Evolutionary conservation across 2,888 invertebrate genomes (phyloP).

Genomic region (Catocala fraxini): DNA sequence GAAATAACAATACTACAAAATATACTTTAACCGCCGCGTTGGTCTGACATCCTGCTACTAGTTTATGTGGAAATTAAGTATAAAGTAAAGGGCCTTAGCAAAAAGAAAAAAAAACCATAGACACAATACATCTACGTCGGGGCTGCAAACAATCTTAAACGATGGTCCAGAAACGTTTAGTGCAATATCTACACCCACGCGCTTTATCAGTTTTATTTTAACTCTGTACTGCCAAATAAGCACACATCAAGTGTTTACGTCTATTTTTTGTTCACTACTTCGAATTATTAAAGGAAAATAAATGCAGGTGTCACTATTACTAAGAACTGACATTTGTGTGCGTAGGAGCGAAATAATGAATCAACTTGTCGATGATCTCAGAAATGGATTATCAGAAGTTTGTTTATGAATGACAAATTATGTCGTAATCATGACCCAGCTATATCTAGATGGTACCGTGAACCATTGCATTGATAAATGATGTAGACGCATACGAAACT

Average conservation of each 20-base stretch:
- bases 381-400: background rate
- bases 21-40: too few relatives aligned
- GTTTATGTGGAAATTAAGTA: too few relatives aligned
- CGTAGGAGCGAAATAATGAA: background rate
- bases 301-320: slow-evolving; percentile 8
- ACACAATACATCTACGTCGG: too few relatives aligned
- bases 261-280: background rate
- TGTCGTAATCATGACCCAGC: too few relatives aligned
- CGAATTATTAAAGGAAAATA: slow-evolving; percentile 6
- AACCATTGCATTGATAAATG: too few relatives aligned
- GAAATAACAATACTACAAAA: too few relatives aligned
- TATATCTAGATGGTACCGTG: too few relatives aligned
- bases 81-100: too few relatives aligned
- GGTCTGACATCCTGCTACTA: too few relatives aligned
- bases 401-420: background rate
- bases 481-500: too few relatives aligned
- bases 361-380: slow-evolving; percentile 1
- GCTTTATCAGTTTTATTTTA: slow-evolving; percentile 8
- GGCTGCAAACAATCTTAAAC: slow-evolving; percentile 5
- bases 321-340: slow-evolving; percentile 1
- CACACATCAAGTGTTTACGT: slow-evolving; percentile 7
- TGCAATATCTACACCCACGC: slow-evolving; percentile 9
- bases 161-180: slow-evolving; percentile 8
- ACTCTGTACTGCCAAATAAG: slow-evolving; percentile 10
- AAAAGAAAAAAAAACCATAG: too few relatives aligned